Percentiles rank a stretch among this genome's conserved stretches.
These are phyloP conservation scores for Scatophagus argus DNA, from an alignment of 2,113 vertebrate genomes.

Conservation along the genomic window DNA sequence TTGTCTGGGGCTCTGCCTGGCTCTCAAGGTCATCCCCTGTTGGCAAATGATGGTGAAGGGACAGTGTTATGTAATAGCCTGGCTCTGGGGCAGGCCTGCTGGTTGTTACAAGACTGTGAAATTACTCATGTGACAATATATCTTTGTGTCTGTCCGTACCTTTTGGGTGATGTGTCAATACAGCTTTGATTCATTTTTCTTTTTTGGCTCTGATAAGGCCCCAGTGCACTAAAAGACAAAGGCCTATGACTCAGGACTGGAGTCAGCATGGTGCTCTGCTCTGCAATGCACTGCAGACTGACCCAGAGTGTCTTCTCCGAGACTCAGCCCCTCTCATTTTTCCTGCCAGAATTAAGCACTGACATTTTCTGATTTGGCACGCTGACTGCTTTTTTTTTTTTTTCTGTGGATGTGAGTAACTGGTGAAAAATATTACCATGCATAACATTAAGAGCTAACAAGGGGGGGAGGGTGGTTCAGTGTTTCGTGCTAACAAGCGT, in stretches of 20 bases:
- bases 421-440: constrained; percentile 8
- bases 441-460: constrained; percentile 16
- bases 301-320: constrained; percentile 46
- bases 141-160: constrained; percentile 12
- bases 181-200: not conserved
- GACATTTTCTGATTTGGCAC: constrained; percentile 49
- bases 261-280: constrained; percentile 54
- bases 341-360: constrained; percentile 21
- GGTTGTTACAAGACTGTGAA: constrained; percentile 22
- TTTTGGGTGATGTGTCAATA: constrained; percentile 13
- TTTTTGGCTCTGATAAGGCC: not conserved
- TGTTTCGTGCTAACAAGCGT: constrained; percentile 34
- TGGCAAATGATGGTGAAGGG: constrained; percentile 70
- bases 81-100: constrained; percentile 47
- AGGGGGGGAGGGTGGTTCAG: constrained; percentile 22
- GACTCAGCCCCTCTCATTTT: not conserved
- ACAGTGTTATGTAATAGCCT: constrained; percentile 70
- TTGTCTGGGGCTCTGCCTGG: constrained; percentile 47
- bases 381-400: constrained; percentile 8
- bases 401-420: constrained; percentile 14
- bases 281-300: constrained; percentile 57
- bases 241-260: constrained; percentile 68
- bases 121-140: constrained; percentile 16
- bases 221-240: constrained; percentile 52
- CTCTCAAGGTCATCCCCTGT: constrained; percentile 83